Percentiles rank a stretch among this genome's conserved stretches.
Conservation (phyloP, 2,113 vertebrate genomes). For the Amphilophus citrinellus region DNA sequence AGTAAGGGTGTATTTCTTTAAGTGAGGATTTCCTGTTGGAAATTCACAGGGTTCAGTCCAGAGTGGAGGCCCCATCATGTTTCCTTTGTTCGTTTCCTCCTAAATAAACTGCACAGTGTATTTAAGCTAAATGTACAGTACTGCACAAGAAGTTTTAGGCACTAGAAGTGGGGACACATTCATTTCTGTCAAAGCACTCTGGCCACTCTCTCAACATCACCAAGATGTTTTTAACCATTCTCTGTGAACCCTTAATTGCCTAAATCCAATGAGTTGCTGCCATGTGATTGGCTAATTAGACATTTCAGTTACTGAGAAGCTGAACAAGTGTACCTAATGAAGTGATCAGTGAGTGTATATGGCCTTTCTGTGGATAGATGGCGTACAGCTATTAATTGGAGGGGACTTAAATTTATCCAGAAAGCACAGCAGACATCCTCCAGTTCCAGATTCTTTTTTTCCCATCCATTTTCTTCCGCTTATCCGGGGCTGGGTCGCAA, state of each 20-base stretch:
- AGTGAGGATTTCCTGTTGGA: too few species aligned
- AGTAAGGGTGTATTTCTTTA: fast-evolving
- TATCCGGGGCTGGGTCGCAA: too few species aligned
- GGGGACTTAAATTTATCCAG: not conserved
- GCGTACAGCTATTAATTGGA: not conserved
- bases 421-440: not conserved
- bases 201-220: not conserved
- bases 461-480: too few species aligned
- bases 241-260: not conserved
- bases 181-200: not conserved
- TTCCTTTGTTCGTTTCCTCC: not conserved
- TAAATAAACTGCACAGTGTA: not conserved
- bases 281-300: not conserved
- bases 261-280: not conserved
- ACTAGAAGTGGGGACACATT: not conserved
- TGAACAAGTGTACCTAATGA: fast-evolving
- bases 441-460: not conserved
- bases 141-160: not conserved
- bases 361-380: not conserved
- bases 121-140: not conserved
- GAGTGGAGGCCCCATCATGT: not conserved
- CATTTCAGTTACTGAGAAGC: not conserved
- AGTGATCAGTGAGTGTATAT: not conserved
- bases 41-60: too few species aligned
- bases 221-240: not conserved